Percentiles rank a stretch among this genome's conserved stretches.
Evolutionary conservation across 2,888 invertebrate species (phyloP).

Genomic region (Trachelus stipa): DNA sequence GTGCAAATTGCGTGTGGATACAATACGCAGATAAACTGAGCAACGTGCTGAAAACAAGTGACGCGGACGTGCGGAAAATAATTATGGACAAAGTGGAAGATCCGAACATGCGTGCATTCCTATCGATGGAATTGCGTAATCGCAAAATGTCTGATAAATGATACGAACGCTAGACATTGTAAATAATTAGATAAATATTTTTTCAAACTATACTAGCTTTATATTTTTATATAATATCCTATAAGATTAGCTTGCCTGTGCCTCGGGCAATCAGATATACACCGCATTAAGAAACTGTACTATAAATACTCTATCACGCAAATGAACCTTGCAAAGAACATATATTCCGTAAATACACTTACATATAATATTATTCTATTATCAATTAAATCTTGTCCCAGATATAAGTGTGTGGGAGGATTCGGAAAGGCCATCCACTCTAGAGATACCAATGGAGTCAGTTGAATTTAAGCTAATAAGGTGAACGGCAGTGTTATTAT

Average conservation of each 20-base stretch:
- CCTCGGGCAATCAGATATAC: not conserved
- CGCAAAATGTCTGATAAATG: not conserved
- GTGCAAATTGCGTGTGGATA: conserved; percentile 94
- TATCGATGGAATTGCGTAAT: conserved; percentile 78
- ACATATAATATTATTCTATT: too few species aligned
- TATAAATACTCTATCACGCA: not conserved
- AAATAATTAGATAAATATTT: not conserved
- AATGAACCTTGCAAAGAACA: not conserved
- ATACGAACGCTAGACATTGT: not conserved
- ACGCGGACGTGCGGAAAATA: conserved; percentile 75
- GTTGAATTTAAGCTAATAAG: too few species aligned
- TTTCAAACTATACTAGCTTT: not conserved
- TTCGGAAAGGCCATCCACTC: too few species aligned
- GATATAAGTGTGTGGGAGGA: too few species aligned
- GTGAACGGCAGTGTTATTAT: too few species aligned
- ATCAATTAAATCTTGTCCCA: too few species aligned
- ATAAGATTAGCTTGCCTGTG: not conserved
- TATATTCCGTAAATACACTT: too few species aligned
- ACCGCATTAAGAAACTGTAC: not conserved
- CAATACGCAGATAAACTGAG: conserved; percentile 86
- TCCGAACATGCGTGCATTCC: conserved; percentile 84
- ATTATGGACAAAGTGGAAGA: conserved; percentile 83
- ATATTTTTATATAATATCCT: conserved; percentile 37
- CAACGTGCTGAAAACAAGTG: conserved; percentile 74
- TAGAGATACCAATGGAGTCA: too few species aligned